A percentile compares a stretch with the other conserved stretches of the same genome.
Conservation (phyloP, 1,140 invertebrate species). For the Wasmannia auropunctata region DNA sequence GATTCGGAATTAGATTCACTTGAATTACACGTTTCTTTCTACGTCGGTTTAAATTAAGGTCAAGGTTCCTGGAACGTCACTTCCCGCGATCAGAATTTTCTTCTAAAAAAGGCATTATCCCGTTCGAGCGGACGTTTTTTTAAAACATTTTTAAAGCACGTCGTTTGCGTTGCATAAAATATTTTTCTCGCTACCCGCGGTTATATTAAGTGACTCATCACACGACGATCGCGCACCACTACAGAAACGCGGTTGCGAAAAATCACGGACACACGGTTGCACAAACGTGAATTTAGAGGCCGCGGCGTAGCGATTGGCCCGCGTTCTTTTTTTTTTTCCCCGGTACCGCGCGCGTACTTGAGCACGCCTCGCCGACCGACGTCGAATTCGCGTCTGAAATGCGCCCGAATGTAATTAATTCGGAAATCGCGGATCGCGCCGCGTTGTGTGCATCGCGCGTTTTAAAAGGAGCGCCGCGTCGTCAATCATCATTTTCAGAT, state of each 20-base stretch:
- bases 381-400: conserved; percentile 21
- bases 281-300: conserved; percentile 37
- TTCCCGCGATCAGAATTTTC: neutral
- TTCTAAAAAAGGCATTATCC: neutral
- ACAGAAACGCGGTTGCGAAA: conserved; percentile 18
- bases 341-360: conserved; percentile 19
- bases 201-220: conserved; percentile 38
- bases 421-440: neutral
- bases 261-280: conserved; percentile 33
- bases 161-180: neutral
- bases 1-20: neutral
- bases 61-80: neutral
- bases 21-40: neutral
- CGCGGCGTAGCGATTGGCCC: neutral
- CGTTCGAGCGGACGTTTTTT: neutral
- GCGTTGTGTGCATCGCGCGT: neutral
- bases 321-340: neutral
- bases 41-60: neutral
- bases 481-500: conserved; percentile 38
- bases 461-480: conserved; percentile 18
- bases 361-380: conserved; percentile 18
- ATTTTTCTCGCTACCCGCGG: conserved; percentile 8
- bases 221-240: neutral
- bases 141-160: neutral
- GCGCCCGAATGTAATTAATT: conserved; percentile 51